These are phyloP conservation scores for Carcharodon carcharias DNA, from an alignment of 2,797 vertebrate genomes.

Conservation along the genomic window DNA sequence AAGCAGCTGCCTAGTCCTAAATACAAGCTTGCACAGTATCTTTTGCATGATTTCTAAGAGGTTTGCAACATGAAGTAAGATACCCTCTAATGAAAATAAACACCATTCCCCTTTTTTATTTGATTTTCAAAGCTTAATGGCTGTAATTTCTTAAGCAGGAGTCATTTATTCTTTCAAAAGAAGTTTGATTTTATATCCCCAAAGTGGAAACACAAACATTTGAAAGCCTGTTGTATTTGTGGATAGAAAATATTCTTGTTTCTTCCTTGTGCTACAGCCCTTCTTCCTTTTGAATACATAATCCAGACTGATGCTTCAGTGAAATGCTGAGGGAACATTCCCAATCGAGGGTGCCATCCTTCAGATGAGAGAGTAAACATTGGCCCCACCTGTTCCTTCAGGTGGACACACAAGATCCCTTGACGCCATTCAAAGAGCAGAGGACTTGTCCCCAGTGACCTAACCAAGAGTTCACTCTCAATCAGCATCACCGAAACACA, in stretches of 20 bases:
- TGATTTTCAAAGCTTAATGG: background rate
- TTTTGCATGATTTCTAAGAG: background rate
- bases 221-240: background rate
- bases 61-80: background rate
- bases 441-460: background rate
- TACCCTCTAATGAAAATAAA: background rate
- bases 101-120: background rate
- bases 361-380: background rate
- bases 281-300: background rate
- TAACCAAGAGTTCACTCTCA: background rate
- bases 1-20: background rate
- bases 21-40: background rate
- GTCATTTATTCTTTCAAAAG: background rate
- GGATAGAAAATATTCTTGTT: background rate
- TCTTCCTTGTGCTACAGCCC: background rate
- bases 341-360: background rate
- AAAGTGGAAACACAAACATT: background rate
- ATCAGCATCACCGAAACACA: background rate
- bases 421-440: background rate
- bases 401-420: background rate
- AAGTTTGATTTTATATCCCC: background rate
- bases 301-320: background rate
- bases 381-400: background rate
- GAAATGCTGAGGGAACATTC: background rate
- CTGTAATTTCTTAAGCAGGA: background rate